Evolutionary conservation across 2,888 invertebrate genomes (phyloP).

Genomic region (Pyrrhosoma nymphula): DNA sequence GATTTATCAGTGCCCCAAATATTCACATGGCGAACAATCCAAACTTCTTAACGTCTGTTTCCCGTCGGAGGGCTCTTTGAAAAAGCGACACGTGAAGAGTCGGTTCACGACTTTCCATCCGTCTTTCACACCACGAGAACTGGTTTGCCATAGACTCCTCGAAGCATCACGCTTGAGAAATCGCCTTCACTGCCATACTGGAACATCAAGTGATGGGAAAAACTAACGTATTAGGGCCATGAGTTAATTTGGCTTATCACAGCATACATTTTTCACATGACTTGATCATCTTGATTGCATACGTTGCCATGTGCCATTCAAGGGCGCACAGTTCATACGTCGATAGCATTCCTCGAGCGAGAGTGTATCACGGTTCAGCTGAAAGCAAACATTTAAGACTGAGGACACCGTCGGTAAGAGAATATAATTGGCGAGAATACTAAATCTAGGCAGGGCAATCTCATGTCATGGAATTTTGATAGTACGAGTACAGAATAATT

Average conservation of each 20-base stretch:
- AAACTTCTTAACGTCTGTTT: slow-evolving; percentile 14
- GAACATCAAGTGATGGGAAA: not conserved
- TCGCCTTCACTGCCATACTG: not conserved
- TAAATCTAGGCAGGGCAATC: not conserved
- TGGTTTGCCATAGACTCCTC: not conserved
- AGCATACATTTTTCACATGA: not conserved
- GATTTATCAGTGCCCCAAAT: slow-evolving; percentile 12
- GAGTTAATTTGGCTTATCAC: not conserved
- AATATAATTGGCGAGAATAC: not conserved
- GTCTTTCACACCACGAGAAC: slow-evolving; percentile 12
- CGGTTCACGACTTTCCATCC: not conserved
- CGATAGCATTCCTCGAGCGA: not conserved
- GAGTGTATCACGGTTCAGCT: not conserved
- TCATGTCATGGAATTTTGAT: too few relatives aligned
- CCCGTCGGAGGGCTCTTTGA: not conserved
- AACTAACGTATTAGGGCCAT: not conserved
- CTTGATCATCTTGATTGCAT: not conserved
- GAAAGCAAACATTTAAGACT: not conserved
- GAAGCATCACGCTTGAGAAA: not conserved
- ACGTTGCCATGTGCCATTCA: not conserved
- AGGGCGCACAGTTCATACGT: not conserved
- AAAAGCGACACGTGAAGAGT: not conserved
- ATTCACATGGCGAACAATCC: not conserved
- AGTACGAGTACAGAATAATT: too few relatives aligned
- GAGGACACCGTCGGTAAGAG: not conserved